Base-by-base conservation (phyloP, 2,113 vertebrate genomes). In the Tilapia sparmanii region DNA sequence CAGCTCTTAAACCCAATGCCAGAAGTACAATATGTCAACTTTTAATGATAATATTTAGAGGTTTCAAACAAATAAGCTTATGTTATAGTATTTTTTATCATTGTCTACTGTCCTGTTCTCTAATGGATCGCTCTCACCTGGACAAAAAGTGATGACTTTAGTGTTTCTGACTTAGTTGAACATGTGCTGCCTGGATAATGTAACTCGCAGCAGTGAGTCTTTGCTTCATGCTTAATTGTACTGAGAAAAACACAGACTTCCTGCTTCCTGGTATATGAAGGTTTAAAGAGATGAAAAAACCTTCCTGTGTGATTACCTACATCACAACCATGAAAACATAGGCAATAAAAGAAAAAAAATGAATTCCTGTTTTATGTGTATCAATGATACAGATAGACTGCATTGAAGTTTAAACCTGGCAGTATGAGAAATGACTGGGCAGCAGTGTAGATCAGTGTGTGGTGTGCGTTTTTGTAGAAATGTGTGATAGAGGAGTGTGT, bases 151-250 rank as follows among this genome's bases (percentile, higher is more conserved):
- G 42, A 19, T 3, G 24, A 31, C 40, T 76, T 76, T 50, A 45
- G 15, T 31, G 42, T 50, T 76, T 76, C 24, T 18, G 71, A 29
- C 42, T 78, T 50, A 31, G 47, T 6, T 50, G 66, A 71, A 24
- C 12, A 73, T 2, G 13, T 0, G 1, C 40, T 47, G 13, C 15
- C 47, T 7, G 22, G 0, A 10, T 45, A 45, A 45, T 0, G 5
- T 73, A 42, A 42, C 5, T 0, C 0, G 13, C 40, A 7, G 68
- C 13, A 26, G 66, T 0, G 2, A 71, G 35, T 71, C 35, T 45
- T 73, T 45, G 22, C 22, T 45, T 45, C 1, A 18, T 10, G 40
- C 26, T 4, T 73, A 18, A 73, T 1, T 45, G 4, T 42, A 11
- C 68, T 45, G 68, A 73, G 38, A 73, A 73, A 45, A 73, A 45